Percentiles rank a stretch among this genome's conserved stretches.
Evolutionary conservation across 1,140 invertebrate species (phyloP).

Genomic region (Campodea augens): DNA sequence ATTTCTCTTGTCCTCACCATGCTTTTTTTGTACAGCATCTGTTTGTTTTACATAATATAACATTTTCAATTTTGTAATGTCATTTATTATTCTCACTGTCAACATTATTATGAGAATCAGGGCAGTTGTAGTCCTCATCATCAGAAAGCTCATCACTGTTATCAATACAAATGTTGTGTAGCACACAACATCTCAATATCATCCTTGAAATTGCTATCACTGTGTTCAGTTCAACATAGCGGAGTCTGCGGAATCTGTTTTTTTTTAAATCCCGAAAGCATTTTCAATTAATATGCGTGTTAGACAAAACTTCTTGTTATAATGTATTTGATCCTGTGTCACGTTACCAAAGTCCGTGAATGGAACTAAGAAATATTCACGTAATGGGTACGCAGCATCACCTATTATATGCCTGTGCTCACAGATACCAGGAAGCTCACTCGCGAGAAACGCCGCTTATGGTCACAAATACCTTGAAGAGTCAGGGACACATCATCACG

Average conservation of each 20-base stretch:
- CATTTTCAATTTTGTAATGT: too few species aligned
- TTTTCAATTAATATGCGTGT: constrained; percentile 18
- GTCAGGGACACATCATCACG: constrained; percentile 16
- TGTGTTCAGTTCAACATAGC: constrained; percentile 14
- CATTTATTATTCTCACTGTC: too few species aligned
- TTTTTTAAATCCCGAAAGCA: constrained; percentile 20
- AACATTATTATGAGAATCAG: too few species aligned
- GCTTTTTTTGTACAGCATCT: too few species aligned
- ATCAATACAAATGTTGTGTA: constrained; percentile 21
- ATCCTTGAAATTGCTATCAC: constrained; percentile 16
- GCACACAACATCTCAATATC: constrained; percentile 19
- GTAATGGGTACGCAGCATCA: constrained; percentile 21
- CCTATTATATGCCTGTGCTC: too few species aligned
- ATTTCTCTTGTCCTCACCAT: too few species aligned
- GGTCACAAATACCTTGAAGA: constrained; percentile 17
- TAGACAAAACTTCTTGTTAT: constrained; percentile 16
- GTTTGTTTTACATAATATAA: too few species aligned
- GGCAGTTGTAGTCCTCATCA: constrained; percentile 1
- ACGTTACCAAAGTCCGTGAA: constrained; percentile 19
- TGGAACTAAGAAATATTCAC: constrained; percentile 17
- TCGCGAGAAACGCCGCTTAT: constrained; percentile 15
- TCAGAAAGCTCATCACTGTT: constrained; percentile 10
- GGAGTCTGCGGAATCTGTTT: constrained; percentile 19
- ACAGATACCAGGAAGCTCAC: constrained; percentile 15
- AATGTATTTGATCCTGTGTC: constrained; percentile 15